phyloP scores from a whole-genome alignment of 1,140 invertebrate species.

The Pogonognathellus flavescens region DNA sequence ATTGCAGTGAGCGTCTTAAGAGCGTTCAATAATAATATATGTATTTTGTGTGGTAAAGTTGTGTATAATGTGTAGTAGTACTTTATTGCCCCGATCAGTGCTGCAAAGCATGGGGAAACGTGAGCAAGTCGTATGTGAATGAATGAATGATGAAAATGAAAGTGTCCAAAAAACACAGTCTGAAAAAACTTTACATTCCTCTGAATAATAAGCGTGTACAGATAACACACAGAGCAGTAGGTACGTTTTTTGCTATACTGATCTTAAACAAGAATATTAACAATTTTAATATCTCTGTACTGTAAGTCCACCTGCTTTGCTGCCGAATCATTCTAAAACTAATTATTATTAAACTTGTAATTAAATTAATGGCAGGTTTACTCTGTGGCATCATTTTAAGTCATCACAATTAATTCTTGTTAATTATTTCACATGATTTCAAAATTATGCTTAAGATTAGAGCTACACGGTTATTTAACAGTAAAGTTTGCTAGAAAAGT shows the following conservation, averaged over 20 bases:
- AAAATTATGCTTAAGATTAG: too few relatives aligned
- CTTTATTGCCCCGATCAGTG: conserved; percentile 12
- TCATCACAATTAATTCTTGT: too few relatives aligned
- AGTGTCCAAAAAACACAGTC: not conserved
- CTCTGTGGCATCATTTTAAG: too few relatives aligned
- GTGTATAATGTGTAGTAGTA: not conserved
- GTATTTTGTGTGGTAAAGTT: not conserved
- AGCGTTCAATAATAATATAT: not conserved
- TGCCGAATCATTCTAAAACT: too few relatives aligned
- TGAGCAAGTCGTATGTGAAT: not conserved
- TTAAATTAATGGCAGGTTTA: conserved; percentile 17
- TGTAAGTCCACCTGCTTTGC: too few relatives aligned
- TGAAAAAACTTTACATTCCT: conserved; percentile 25
- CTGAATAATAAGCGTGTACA: not conserved
- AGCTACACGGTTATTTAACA: too few relatives aligned
- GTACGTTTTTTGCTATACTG: not conserved
- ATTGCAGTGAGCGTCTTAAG: too few relatives aligned
- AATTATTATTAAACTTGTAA: not conserved
- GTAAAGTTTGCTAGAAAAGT: too few relatives aligned
- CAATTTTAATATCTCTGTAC: too few relatives aligned
- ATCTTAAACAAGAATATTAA: not conserved
- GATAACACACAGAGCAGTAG: not conserved
- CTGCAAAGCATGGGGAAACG: not conserved
- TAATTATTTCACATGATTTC: too few relatives aligned
- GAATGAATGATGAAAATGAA: conserved; percentile 6